A percentile compares a stretch with the other conserved stretches of the same genome.
phyloP scores from a whole-genome alignment of 2,113 vertebrate genomes.

The Neotoma lepida region DNA sequence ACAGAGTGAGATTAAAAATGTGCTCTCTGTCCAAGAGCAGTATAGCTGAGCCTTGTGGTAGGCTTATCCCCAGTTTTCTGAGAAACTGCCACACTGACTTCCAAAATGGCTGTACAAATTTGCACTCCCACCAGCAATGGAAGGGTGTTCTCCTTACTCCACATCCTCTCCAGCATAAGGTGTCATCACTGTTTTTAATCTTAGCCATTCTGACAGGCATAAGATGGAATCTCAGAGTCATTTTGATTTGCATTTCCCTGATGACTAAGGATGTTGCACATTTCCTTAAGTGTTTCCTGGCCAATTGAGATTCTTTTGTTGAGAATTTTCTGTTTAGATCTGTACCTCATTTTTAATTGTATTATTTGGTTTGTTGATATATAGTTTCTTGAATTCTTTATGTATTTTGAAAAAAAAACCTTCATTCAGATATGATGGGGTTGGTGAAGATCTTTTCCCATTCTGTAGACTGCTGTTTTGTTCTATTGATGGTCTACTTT shows the following conservation, averaged over 20 bases:
- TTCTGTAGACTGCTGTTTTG: not conserved
- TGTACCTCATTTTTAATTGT: not conserved
- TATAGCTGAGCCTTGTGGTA: not conserved
- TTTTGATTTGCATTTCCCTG: not conserved
- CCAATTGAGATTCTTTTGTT: not conserved
- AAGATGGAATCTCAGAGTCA: not conserved
- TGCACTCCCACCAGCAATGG: not conserved
- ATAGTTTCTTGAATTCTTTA: not conserved
- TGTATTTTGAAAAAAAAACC: not conserved
- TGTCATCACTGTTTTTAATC: not conserved
- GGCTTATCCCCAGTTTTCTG: not conserved
- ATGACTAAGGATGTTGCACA: not conserved
- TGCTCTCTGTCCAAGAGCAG: not conserved
- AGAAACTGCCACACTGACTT: not conserved
- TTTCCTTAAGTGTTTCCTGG: not conserved
- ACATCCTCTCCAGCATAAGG: not conserved
- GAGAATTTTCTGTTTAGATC: not conserved
- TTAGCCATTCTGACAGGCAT: not conserved
- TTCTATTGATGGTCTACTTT: not conserved
- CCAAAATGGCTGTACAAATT: not conserved
- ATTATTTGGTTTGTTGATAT: not conserved
- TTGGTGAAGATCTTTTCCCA: not conserved
- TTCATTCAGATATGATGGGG: not conserved
- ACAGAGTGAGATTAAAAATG: conserved; percentile 13
- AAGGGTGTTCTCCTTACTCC: not conserved